These are phyloP conservation scores for Parapristionchus giblindavisi DNA, from an alignment of 2,888 invertebrate species.

Conservation along the genomic window DNA sequence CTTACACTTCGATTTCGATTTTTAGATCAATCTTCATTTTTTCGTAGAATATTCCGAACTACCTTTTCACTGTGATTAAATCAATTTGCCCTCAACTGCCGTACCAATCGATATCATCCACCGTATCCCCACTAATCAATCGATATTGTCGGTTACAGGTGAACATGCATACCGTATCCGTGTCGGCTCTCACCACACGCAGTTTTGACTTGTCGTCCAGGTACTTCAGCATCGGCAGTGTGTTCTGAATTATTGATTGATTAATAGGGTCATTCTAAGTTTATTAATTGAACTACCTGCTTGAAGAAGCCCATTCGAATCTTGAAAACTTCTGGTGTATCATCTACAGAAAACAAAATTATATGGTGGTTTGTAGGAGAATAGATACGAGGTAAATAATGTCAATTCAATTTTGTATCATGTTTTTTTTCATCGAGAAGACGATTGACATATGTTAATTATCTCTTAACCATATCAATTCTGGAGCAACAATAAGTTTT, in stretches of 20 bases:
- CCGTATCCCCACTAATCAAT: no score
- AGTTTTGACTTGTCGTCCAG: slow-evolving; percentile 84
- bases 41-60: no score
- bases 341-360: slow-evolving; percentile 74
- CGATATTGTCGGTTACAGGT: no score
- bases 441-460: no score
- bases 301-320: slow-evolving; percentile 85
- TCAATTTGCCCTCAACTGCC: no score
- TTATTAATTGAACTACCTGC: slow-evolving; percentile 68
- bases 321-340: slow-evolving; percentile 85
- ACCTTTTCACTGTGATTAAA: no score
- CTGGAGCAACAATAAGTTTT: no score
- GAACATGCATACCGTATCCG: slow-evolving; percentile 36
- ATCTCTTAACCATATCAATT: no score
- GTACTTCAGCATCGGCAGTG: slow-evolving; percentile 86
- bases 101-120: no score
- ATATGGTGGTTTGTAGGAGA: not conserved
- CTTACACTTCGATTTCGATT: no score
- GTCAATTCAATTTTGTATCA: not conserved
- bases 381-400: not conserved
- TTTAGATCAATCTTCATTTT: no score
- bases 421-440: no score
- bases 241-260: slow-evolving; percentile 74
- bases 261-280: not conserved
- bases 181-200: slow-evolving; percentile 79